Percentiles rank a stretch among this genome's conserved stretches.
Conservation (phyloP, 2,797 vertebrate species). For the Paratrypauchen microcephalus region DNA sequence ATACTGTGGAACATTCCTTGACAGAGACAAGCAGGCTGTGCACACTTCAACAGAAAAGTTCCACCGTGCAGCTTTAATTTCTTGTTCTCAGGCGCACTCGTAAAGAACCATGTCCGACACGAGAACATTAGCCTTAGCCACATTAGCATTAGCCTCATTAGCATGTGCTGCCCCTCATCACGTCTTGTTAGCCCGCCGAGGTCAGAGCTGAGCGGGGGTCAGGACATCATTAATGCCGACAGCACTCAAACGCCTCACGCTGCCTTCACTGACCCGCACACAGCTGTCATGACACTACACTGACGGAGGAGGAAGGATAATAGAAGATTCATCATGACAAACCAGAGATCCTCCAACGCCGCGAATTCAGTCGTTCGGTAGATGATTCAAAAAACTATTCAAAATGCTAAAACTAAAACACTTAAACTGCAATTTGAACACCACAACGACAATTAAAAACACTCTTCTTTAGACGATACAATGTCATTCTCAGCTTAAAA, state of each 20-base stretch:
- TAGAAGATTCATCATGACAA: neutral
- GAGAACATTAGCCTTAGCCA: neutral
- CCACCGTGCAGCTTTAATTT: too few species aligned
- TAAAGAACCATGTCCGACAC: too few species aligned
- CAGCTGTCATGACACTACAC: neutral
- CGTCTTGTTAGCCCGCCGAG: constrained; percentile 15
- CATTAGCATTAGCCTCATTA: neutral
- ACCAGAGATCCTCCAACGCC: neutral
- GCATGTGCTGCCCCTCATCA: neutral
- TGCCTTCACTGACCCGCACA: neutral
- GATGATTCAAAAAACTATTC: neutral
- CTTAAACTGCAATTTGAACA: too few species aligned
- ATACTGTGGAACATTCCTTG: too few species aligned
- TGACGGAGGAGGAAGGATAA: neutral
- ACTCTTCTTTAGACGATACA: too few species aligned
- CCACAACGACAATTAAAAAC: too few species aligned
- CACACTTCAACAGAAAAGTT: too few species aligned
- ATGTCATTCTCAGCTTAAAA: too few species aligned
- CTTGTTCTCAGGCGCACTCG: too few species aligned
- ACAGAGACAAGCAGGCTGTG: too few species aligned
- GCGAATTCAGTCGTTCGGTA: neutral
- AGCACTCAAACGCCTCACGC: constrained; percentile 5
- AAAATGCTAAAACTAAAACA: too few species aligned
- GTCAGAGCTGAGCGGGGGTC: constrained; percentile 17
- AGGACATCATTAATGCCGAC: constrained; percentile 24